Evolutionary conservation across 2,113 vertebrate species (phyloP), one percentile per base, ranked within the genome.

Genomic region (Philantomba maxwellii): DNA sequence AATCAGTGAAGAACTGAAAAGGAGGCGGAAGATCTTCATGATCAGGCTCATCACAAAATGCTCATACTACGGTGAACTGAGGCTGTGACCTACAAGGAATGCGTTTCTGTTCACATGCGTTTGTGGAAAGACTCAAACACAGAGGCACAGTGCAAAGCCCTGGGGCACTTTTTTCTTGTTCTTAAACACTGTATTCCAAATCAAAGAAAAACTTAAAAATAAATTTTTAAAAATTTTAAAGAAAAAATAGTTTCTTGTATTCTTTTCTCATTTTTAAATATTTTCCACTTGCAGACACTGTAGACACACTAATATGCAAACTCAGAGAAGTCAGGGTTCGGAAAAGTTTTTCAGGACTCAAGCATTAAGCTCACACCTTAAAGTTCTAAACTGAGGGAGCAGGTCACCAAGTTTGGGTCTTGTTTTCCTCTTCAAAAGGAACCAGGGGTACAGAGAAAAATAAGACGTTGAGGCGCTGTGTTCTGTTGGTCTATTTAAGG

Each of bases 401-500:
- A 83, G 83, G 25, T 84, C 89, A 81, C 55, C 43, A 91, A 81
- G 49, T 92, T 55, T 87, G 66, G 81, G 33, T 96, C 73, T 95
- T 94, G 57, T 89, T 91, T 97, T 98, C 84, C 80, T 53, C 55
- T 94, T 49, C 58, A 93, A 57, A 94, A 96, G 89, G 77, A 91
- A 84, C 19, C 45, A 70, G 58, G 55, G 88, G 78, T 55, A 75
- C 83, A 85, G 81, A 91, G 53, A 60, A 95, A 95, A 93, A 78
- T 83, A 91, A 91, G 62, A 89, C 83, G 58, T 30, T 2, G 26
- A 55, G 58, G 39, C 15, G 3, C 36, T 16, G 62, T 12, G 87
- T 64, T 87, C 87, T 91, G 93, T 84, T 95, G 93, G 90, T 77
- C 77, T 93, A 39, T 80, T 90, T 92, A 88, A 92, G 96, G 87